A percentile compares a stretch with the other conserved stretches of the same genome.
Evolutionary conservation across 2,888 invertebrate genomes (phyloP).

Genomic region (Heteromurus nitidus): DNA sequence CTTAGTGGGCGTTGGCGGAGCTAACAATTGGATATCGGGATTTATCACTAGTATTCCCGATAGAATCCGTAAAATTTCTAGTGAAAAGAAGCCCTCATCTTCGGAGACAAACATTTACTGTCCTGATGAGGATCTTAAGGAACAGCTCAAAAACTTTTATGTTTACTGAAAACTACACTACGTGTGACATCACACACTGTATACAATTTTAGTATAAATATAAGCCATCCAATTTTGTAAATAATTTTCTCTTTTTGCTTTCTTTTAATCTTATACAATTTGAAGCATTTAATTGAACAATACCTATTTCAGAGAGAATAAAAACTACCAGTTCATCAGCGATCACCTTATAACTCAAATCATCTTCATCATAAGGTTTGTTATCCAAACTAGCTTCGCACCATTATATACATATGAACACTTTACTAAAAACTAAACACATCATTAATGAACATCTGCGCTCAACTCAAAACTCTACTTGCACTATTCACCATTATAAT

Average conservation of each 20-base stretch:
- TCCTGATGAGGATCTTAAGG: constrained; percentile 53
- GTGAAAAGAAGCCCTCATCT: constrained; percentile 51
- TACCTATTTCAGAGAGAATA: too few relatives aligned
- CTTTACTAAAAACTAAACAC: too few relatives aligned
- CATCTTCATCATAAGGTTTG: too few relatives aligned
- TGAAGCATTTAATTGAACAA: too few relatives aligned
- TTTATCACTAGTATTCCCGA: constrained; percentile 60
- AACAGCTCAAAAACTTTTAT: constrained; percentile 61
- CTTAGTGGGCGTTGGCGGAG: background rate
- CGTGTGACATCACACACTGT: background rate
- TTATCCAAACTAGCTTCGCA: too few relatives aligned
- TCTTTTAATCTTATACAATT: too few relatives aligned
- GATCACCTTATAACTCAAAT: background rate
- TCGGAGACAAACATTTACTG: constrained; percentile 51
- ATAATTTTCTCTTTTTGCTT: constrained; percentile 19
- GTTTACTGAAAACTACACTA: constrained; percentile 57
- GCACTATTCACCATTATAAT: too few relatives aligned
- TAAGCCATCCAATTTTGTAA: background rate
- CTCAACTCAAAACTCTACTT: too few relatives aligned
- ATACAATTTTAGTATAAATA: background rate
- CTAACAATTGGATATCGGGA: constrained; percentile 52
- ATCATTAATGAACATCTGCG: too few relatives aligned
- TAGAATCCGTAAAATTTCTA: constrained; percentile 61
- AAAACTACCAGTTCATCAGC: too few relatives aligned
- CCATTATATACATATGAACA: too few relatives aligned